Base-by-base conservation (phyloP, 1,140 invertebrate species). In the Ctenoplectra terminalis region DNA sequence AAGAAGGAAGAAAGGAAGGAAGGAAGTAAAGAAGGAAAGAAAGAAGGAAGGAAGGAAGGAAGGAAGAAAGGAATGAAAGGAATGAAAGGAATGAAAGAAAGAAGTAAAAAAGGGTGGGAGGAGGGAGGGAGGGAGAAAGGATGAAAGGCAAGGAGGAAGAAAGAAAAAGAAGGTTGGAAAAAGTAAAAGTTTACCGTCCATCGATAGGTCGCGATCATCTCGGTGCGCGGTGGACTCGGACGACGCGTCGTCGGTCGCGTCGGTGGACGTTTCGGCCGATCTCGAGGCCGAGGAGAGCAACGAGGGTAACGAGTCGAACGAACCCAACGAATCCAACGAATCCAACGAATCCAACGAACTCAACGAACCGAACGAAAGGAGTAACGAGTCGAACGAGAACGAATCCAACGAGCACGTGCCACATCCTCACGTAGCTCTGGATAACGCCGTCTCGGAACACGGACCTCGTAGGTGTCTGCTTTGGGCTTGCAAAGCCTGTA, bases 401-500 rank as follows among this genome's bases (percentile, higher is more conserved):
- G 91, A 92, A 40, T 88, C 87, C 64, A 82, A 90, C 52, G 92
- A 91, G 79, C 91, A 93, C 78, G 92, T 93, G 83, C 92, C 92
- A 2, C 92, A 93, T 86, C 92, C 92, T 46, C 91, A 93, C 71
- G 90, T 58, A 77, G 90, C 90, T 72, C 86, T 92, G 67, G 91
- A 89, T 20, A 85, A 89, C 1, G 9, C 67, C 2, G 72, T 83
- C 40, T 87, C 88, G 52, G 82, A 88, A n/a, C 89, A 91, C 78
- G 92, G 95, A 15, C 95, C 95, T 48, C 95, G 97, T 64, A 95
- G 97, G 71, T 99, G 98, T 90, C 94, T 99, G 2, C 95, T 98
- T 2, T 99, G 98, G 98, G 98, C 98, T 8, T 99, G 98, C 93
- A 99, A 99, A 92, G 98, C 98, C 1, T 99, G 98, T 94, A 99